phyloP scores from a whole-genome alignment of 1,140 invertebrate genomes.

The Argopecten irradians region DNA sequence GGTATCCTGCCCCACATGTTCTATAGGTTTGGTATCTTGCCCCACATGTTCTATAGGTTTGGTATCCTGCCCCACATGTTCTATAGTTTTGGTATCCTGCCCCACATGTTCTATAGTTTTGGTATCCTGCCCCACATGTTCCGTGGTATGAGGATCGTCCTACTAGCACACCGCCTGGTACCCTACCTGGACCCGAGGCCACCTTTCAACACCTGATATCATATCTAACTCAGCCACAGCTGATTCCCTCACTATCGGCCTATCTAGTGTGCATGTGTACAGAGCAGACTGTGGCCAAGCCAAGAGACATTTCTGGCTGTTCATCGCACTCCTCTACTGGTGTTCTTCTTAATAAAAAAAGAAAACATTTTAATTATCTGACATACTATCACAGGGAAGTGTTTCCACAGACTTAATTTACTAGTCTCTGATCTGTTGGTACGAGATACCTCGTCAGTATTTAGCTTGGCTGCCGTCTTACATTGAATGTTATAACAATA shows the following conservation, averaged over 20 bases:
- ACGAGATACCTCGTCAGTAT: too few species aligned
- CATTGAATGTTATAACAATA: neutral
- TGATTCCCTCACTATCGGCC: neutral
- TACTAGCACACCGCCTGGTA: slow-evolving; percentile 11
- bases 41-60: too few species aligned
- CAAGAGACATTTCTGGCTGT: neutral
- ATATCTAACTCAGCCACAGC: neutral
- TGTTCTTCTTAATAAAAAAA: neutral
- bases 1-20: too few species aligned
- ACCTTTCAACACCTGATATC: neutral
- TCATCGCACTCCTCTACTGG: neutral
- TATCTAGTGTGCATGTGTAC: slow-evolving; percentile 1
- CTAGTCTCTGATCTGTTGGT: neutral
- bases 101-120: too few species aligned
- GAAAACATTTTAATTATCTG: neutral
- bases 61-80: too few species aligned
- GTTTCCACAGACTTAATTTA: neutral
- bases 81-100: too few species aligned
- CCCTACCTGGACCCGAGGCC: neutral
- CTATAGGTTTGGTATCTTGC: too few species aligned
- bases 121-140: neutral
- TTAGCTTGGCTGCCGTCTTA: neutral
- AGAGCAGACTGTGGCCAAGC: neutral
- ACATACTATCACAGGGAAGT: neutral
- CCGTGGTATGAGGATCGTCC: neutral